Base-by-base conservation (phyloP, 2,888 invertebrate genomes). In the Chaitophorus viminalis region DNA sequence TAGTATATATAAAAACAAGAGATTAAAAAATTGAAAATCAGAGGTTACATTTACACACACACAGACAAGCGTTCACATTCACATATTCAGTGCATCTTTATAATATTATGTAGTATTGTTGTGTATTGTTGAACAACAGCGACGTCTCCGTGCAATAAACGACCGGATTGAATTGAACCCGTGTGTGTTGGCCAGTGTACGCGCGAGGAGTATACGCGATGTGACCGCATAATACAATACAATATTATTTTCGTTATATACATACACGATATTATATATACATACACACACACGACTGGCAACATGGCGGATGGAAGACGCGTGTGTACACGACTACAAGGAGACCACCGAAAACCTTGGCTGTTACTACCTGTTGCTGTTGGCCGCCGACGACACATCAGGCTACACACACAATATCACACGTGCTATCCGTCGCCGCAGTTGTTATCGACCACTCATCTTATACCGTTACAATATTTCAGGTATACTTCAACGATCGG, bases 301-400 rank as follows among this genome's bases (percentile, higher is more conserved):
- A 84, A 84, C 83, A 84, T 84, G 83, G 83, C 83, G 75, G 83
- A 84, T 65, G 83, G 75, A 84, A 84, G 83, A 76, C 83, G 83
- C 60, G 60, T 39, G 25, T 60, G 18, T 46, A 65, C 29, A 83
- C 36, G n/a, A 36, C 82, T 25, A 82, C 82, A 29, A 74, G 75
- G 75, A 83, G 75, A 65, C 65, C 83, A 65, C 75, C 83, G 83
- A 84, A 84, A 84, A 75, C 75, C 75, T 65, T 65, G 60, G 75
- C 39, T 75, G 39, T 39, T 65, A 76, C 70, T 70, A 70, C 75
- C 60, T 60, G 60, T 60, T 84, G 83, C 75, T 84, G 39, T 29
- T 74, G 36, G 33, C 8, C 74, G 74, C 36, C 72, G 74, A 72
- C 54, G 54, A 74, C 82, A 74, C 82, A 74, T 74, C n/a, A 46